These are phyloP conservation scores for Girardia tigrina DNA, from an alignment of 2,888 invertebrate genomes.

Conservation along the genomic window DNA sequence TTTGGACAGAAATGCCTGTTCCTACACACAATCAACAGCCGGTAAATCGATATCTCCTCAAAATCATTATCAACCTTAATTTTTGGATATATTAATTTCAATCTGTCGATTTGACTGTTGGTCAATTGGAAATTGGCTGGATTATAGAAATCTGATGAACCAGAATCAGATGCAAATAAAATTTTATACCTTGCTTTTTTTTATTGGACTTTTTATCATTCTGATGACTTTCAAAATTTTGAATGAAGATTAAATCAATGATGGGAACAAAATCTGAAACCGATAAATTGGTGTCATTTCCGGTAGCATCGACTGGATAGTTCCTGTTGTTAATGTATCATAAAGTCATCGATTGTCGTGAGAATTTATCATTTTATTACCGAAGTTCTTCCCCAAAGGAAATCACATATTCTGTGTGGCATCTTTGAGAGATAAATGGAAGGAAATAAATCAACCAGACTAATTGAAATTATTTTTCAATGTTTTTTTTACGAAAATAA, in stretches of 20 bases:
- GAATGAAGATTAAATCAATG: not conserved
- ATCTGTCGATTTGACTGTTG: not conserved
- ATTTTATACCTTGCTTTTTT: not conserved
- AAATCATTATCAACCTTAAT: too few species aligned
- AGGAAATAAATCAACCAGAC: constrained; percentile 12
- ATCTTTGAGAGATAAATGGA: not conserved
- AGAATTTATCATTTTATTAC: too few species aligned
- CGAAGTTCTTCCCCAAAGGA: not conserved
- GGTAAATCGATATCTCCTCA: too few species aligned
- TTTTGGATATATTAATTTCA: not conserved
- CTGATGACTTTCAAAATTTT: not conserved
- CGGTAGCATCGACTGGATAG: not conserved
- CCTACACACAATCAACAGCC: too few species aligned
- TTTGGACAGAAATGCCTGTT: not conserved
- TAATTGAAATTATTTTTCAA: too few species aligned
- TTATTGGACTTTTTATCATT: not conserved
- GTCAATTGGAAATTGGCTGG: constrained; percentile 4
- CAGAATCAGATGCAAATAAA: not conserved
- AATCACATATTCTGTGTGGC: not conserved
- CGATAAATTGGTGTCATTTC: not conserved
- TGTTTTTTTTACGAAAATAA: not conserved
- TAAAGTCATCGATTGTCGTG: too few species aligned
- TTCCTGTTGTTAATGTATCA: too few species aligned
- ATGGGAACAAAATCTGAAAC: not conserved
- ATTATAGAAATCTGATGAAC: not conserved